A percentile compares a stretch with the other conserved stretches of the same genome.
These are phyloP conservation scores for Ricordea florida DNA, from an alignment of 92 coral and sea anemone genomes.

Conservation along the genomic window DNA sequence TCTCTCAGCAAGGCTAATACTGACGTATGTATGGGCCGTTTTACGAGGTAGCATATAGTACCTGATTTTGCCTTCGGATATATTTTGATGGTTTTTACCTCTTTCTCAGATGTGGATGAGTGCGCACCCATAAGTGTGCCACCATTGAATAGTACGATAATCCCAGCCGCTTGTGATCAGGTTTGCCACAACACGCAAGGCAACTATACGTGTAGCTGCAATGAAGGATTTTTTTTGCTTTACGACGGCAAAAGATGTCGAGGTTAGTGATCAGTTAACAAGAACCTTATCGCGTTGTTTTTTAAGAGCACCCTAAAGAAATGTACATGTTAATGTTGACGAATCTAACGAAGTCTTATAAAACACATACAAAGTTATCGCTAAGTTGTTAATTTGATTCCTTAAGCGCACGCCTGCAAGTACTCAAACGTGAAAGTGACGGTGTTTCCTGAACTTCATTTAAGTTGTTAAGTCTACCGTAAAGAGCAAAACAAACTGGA, in stretches of 20 bases:
- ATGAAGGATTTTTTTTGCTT: background rate
- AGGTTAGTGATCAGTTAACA: background rate
- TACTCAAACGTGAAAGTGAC: background rate
- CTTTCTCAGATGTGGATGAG: slow-evolving; percentile 1
- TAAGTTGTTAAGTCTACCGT: too few species aligned
- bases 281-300: too few species aligned
- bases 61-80: too few species aligned
- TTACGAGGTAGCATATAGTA: too few species aligned
- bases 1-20: too few species aligned
- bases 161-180: slow-evolving; percentile 2
- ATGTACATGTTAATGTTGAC: too few species aligned
- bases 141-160: slow-evolving; percentile 1
- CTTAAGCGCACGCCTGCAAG: background rate
- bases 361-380: too few species aligned
- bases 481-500: too few species aligned
- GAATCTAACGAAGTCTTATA: too few species aligned
- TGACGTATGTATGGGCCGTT: too few species aligned
- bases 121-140: background rate
- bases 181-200: slow-evolving; percentile 7
- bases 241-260: slow-evolving; percentile 24
- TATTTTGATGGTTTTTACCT: background rate
- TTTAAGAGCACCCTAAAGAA: too few species aligned
- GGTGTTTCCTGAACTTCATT: too few species aligned
- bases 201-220: slow-evolving; percentile 14
- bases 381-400: background rate